Base-by-base conservation (phyloP, 2,888 invertebrate species). In the Ennomos fuscantarius region DNA sequence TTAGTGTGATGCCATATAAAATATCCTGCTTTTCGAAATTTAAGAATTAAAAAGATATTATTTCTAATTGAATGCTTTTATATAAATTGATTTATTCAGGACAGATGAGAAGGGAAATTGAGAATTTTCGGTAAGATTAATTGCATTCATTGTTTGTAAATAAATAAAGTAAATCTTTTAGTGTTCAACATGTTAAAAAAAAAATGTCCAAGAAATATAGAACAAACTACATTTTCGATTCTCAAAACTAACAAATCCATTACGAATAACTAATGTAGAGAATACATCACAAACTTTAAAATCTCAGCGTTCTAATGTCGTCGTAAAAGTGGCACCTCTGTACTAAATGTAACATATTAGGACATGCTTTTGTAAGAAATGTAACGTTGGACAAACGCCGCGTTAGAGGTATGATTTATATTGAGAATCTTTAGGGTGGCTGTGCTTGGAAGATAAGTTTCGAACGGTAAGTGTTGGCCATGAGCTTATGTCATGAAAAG, bases 391-490 rank as follows among this genome's bases (percentile, higher is more conserved):
- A 53, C 45, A 56, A 53, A 55, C 40, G 45, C 55, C 43, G 51
- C 31, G 45, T 32, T n/a, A 9, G 0, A 11, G 44, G 48, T 62
- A 61, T 70, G 74, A 74, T 75, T 74, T 69, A 70, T 78, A 69
- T 70, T 55, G 48, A 54, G 72, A 72, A 73, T 59, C 49, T 48
- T 61, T 41, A 32, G 39, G 58, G 64, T 55, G 48, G 61, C 36
- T 32, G 47, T 53, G 44, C 12, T 70, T 69, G 60, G 61, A 69
- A 55, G 69, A 68, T 72, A 63, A 60, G 63, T 66, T 66, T 63
- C 62, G 61, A 66, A 53, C 42, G 46, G 36, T 45, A 47, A 44
- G 36, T 3, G 47, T 66, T 12, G 40, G 69, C 61, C 51, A 55
- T 43, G 8, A 55, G 56, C 46, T 1, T 2, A 24, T 1, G 24